phyloP scores from a whole-genome alignment of 2,113 vertebrate genomes.

The Mugil cephalus region DNA sequence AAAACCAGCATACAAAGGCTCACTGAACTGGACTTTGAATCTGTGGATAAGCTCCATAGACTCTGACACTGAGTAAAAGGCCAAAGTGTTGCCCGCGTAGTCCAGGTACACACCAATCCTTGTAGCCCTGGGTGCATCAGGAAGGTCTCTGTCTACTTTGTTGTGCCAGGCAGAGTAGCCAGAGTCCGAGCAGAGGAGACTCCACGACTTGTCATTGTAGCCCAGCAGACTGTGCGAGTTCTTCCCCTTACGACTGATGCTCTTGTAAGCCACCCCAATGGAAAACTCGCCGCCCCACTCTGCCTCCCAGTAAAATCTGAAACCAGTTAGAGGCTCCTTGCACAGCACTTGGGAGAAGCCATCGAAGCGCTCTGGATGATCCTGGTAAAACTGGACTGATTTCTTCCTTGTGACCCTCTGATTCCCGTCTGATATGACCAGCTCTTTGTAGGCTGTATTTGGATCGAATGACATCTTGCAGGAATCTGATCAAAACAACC shows the following conservation, averaged over 20 bases:
- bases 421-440: constrained; percentile 80
- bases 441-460: constrained; percentile 84
- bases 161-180: constrained; percentile 92
- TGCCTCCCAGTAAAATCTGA: constrained; percentile 94
- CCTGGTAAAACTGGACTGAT: constrained; percentile 73
- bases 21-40: constrained; percentile 87
- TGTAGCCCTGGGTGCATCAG: constrained; percentile 58
- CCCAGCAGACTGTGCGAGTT: constrained; percentile 89
- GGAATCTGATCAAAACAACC: constrained; percentile 67
- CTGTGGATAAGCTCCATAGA: constrained; percentile 83
- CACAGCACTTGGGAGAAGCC: constrained; percentile 92
- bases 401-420: constrained; percentile 72
- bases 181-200: constrained; percentile 89
- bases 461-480: constrained; percentile 82
- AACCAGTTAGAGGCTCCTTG: constrained; percentile 80
- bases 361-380: constrained; percentile 86
- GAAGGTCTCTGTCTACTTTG: constrained; percentile 81
- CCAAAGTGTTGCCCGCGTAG: constrained; percentile 81
- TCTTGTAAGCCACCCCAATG: constrained; percentile 88
- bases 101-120: constrained; percentile 90
- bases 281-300: constrained; percentile 86
- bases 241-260: constrained; percentile 84
- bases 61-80: constrained; percentile 90
- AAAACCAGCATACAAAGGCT: constrained; percentile 89
- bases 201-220: constrained; percentile 91